Percentiles rank a stretch among this genome's conserved stretches.
These are phyloP conservation scores for Reticulitermes lucifugus DNA, from an alignment of 2,888 invertebrate species.

Conservation along the genomic window DNA sequence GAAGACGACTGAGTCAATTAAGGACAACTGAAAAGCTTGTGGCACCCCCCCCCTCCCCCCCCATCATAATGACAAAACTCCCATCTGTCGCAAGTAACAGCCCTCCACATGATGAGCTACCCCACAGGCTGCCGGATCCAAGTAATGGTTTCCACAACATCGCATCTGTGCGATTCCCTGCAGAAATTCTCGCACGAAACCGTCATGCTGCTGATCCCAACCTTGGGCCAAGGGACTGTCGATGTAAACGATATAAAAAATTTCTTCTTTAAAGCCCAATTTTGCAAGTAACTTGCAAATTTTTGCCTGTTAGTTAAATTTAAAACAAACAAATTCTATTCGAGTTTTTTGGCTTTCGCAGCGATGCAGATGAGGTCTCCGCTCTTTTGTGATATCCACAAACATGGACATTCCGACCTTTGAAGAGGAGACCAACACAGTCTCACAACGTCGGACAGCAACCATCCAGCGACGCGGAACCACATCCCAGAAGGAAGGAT, in stretches of 20 bases:
- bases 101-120: background rate
- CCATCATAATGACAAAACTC: background rate
- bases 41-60: background rate
- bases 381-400: too few relatives aligned
- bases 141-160: constrained; percentile 7
- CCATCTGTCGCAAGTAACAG: constrained; percentile 24
- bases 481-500: too few relatives aligned
- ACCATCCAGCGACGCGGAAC: too few relatives aligned
- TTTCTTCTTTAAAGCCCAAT: too few relatives aligned
- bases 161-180: background rate
- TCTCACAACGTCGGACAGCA: background rate
- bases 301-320: too few relatives aligned
- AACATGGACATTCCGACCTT: background rate
- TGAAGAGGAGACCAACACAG: background rate
- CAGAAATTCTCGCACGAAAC: background rate
- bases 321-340: too few relatives aligned
- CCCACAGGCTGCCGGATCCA: background rate
- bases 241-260: too few relatives aligned
- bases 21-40: constrained; percentile 11
- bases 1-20: constrained; percentile 17
- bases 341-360: too few relatives aligned
- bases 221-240: too few relatives aligned
- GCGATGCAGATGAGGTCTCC: too few relatives aligned
- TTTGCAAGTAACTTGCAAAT: too few relatives aligned
- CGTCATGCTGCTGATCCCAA: too few relatives aligned